A percentile compares a stretch with the other conserved stretches of the same genome.
phyloP scores from a whole-genome alignment of 2,113 vertebrate genomes.

The Podarcis raffonei region DNA sequence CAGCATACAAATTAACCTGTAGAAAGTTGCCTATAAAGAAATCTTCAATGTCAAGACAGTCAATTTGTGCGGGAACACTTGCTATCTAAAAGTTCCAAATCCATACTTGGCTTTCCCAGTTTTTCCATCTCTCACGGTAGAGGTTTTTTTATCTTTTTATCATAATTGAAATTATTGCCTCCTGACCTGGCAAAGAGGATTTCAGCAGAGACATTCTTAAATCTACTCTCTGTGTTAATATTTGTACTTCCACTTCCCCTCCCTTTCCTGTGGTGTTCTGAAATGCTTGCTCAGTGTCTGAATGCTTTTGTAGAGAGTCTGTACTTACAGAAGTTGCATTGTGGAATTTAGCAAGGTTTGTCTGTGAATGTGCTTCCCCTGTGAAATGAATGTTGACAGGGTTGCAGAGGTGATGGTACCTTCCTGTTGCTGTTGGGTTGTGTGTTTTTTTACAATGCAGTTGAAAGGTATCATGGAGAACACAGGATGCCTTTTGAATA shows the following conservation, averaged over 20 bases:
- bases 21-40: slow-evolving; percentile 3
- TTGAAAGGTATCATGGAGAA: neutral
- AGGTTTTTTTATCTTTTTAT: neutral
- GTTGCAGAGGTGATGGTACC: neutral
- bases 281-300: neutral
- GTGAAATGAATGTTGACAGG: slow-evolving; percentile 20
- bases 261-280: neutral
- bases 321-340: neutral
- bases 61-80: slow-evolving; percentile 10
- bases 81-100: slow-evolving; percentile 16
- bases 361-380: neutral
- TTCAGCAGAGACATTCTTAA: slow-evolving; percentile 22
- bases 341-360: neutral
- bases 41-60: neutral
- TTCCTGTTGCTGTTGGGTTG: neutral
- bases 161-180: slow-evolving; percentile 14
- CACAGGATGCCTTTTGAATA: slow-evolving; percentile 14
- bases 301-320: neutral
- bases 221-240: slow-evolving; percentile 13
- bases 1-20: slow-evolving; percentile 7
- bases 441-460: neutral
- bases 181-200: slow-evolving; percentile 22
- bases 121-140: neutral
- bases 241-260: slow-evolving; percentile 4
- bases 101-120: slow-evolving; percentile 4